These are phyloP conservation scores for Nyctereutes procyonoides DNA, from an alignment of 2,113 vertebrate genomes.

Conservation along the genomic window DNA sequence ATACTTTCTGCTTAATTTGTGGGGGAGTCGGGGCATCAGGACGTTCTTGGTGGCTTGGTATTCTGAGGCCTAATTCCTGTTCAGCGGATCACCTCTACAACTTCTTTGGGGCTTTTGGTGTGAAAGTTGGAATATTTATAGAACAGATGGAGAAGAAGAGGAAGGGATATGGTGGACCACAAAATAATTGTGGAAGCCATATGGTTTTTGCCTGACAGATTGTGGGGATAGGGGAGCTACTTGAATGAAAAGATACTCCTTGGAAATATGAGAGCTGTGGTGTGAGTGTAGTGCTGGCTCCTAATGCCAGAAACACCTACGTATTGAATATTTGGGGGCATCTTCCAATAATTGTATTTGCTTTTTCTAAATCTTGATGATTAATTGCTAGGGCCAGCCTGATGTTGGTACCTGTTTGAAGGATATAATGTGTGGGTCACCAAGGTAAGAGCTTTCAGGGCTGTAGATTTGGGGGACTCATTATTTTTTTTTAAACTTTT, in stretches of 20 bases:
- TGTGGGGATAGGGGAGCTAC: background rate
- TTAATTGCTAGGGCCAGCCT: background rate
- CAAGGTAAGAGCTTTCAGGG: background rate
- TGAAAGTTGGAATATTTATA: background rate
- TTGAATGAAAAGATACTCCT: background rate
- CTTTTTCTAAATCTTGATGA: background rate
- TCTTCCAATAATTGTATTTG: slow-evolving; percentile 18
- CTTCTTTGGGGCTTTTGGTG: background rate
- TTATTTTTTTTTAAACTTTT: too few relatives aligned
- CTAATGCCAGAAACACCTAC: too few relatives aligned
- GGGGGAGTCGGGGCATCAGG: background rate
- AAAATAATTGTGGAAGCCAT: background rate
- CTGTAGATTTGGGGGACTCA: background rate
- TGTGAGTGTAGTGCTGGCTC: background rate
- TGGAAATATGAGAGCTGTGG: background rate
- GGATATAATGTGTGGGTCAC: background rate
- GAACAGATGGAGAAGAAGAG: background rate
- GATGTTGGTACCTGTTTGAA: background rate
- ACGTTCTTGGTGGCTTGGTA: background rate
- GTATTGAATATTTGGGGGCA: background rate
- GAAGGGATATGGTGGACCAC: background rate
- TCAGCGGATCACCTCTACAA: background rate
- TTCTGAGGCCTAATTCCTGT: background rate
- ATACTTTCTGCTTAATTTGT: slow-evolving; percentile 41
- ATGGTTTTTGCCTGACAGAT: background rate